Percentiles rank a stretch among this genome's conserved stretches.
Evolutionary conservation across 2,888 invertebrate genomes (phyloP).

Genomic region (Xestoiulus laeticollis): DNA sequence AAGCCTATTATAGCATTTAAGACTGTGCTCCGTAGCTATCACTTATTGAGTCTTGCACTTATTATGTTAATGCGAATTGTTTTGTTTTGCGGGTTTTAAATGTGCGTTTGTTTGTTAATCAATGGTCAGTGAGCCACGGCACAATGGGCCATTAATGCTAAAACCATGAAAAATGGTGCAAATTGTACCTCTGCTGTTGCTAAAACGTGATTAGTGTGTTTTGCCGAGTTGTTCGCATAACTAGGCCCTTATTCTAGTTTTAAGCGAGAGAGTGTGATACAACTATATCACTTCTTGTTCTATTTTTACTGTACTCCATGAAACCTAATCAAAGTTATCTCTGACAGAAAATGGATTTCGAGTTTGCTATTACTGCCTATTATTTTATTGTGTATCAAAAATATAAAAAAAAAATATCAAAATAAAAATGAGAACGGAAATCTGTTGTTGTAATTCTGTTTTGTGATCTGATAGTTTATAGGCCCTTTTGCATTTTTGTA

Average conservation of each 20-base stretch:
- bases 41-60: not conserved
- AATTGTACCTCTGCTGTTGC: not conserved
- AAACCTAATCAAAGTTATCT: not conserved
- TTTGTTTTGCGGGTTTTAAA: not conserved
- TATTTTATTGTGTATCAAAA: slow-evolving; percentile 4
- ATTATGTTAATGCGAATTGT: not conserved
- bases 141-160: not conserved
- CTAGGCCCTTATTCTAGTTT: slow-evolving; percentile 23
- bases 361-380: slow-evolving; percentile 8
- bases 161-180: slow-evolving; percentile 1
- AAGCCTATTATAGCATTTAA: not conserved
- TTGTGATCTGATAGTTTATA: too few relatives aligned
- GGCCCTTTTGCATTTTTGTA: too few relatives aligned
- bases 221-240: not conserved
- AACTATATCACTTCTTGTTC: not conserved
- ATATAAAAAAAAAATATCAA: not conserved
- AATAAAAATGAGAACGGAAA: not conserved
- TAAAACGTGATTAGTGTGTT: not conserved
- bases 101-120: not conserved
- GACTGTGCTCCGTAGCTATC: not conserved
- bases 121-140: not conserved
- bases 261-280: not conserved
- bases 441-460: not conserved
- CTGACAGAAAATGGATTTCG: not conserved
- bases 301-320: not conserved